Evolutionary conservation across 2,113 vertebrate genomes (phyloP), one percentile per base, ranked within the genome.

Genomic region (Bufo bufo): DNA sequence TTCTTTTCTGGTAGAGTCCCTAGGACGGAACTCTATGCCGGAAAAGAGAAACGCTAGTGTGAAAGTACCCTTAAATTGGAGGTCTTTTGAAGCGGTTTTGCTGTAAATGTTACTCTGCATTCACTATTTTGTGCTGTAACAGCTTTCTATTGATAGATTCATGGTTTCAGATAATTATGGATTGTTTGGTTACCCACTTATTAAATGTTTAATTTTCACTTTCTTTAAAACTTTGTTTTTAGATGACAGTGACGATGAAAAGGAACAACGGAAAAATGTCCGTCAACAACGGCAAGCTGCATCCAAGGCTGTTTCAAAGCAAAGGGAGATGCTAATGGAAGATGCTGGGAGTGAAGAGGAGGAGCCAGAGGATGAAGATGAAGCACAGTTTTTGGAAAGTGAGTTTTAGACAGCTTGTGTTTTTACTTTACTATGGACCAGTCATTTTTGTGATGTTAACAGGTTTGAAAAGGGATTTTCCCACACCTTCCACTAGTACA

Each of bases 171-270:
- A 52, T 52, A 6, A 52, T 52, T 5, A 5, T 9, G 9, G 5
- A 9, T 52, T 5, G 5, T 52, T 52, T 14, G 1, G 58, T 59
- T 63, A 10, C 17, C 5, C 6, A 19, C 7, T 63, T 63, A 4
- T 19, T 33, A 33, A 33, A 33, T 33, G 33, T 33, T 33, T 33
- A 33, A 33, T 33, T 33, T 33, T 33, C 33, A 33, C 33, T 33
- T 33, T 33, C 52, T 52, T 9, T 58, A 58, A 58, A 7, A 33
- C 1, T 72, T 92, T 84, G 85, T 16, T 91, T 90, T 19, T 90
- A 99, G 98, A 98, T 90, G 98, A 99, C 91, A 99, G 98, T 0
- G 98, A 99, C 77, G 98, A 99, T 9, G 98, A 99, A 82, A 96
- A 94, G 80, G 97, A 97, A 89, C 97, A 98, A 91, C 98, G 96